phyloP scores from a whole-genome alignment of 1,140 invertebrate genomes.

The Arctopsyche grandis region DNA sequence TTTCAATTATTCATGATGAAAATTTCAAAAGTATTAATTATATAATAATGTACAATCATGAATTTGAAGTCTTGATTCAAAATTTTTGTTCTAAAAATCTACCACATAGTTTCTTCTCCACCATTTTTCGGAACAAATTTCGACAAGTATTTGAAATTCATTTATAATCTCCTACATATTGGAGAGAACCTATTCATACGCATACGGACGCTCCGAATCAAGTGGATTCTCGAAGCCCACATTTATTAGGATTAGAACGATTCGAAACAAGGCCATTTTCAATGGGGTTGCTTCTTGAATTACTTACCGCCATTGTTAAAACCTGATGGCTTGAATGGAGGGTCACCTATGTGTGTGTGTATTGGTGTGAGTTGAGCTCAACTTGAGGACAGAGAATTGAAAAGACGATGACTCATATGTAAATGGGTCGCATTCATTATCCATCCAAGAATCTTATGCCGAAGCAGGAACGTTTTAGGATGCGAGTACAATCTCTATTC shows the following conservation, averaged over 20 bases:
- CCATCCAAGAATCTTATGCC: constrained; percentile 48
- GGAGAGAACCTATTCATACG: background rate
- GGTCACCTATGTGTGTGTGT: background rate
- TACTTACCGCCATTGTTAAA: constrained; percentile 27
- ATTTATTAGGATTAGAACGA: constrained; percentile 27
- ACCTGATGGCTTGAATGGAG: constrained; percentile 38
- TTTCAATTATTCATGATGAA: no score
- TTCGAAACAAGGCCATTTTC: constrained; percentile 38
- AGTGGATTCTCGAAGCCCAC: constrained; percentile 32
- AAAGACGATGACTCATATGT: constrained; percentile 35
- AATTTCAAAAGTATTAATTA: no score
- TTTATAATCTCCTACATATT: background rate
- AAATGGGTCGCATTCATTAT: constrained; percentile 48
- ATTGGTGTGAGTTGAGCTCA: background rate
- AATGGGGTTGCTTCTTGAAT: constrained; percentile 37
- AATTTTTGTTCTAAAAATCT: no score
- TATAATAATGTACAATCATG: no score
- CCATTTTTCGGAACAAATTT: background rate
- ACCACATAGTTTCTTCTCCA: no score
- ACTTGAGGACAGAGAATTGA: constrained; percentile 4
- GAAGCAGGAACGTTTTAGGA: constrained; percentile 25
- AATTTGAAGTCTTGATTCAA: no score
- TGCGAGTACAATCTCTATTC: background rate
- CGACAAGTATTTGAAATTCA: background rate
- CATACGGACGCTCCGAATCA: constrained; percentile 11